phyloP scores from a whole-genome alignment of 1,140 invertebrate genomes.

The Goniozus legneri region DNA sequence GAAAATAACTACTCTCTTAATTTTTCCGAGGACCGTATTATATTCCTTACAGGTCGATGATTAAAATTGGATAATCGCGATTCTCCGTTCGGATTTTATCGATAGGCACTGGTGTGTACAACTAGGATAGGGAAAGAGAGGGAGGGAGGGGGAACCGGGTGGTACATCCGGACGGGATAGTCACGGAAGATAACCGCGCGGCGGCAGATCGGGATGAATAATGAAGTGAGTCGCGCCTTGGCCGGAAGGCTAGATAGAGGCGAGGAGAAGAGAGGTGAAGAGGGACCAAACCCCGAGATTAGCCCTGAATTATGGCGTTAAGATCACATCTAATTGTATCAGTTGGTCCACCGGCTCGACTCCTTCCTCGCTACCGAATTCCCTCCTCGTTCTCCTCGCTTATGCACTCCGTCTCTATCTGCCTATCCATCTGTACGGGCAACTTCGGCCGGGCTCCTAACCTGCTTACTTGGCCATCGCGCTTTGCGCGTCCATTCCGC shows the following conservation, averaged over 20 bases:
- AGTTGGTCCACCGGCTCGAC: slow-evolving; percentile 38
- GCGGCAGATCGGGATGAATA: slow-evolving; percentile 49
- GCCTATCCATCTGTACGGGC: slow-evolving; percentile 44
- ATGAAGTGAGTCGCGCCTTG: slow-evolving; percentile 51
- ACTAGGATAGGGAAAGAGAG: too few species aligned
- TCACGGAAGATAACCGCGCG: slow-evolving; percentile 38
- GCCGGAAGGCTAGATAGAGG: slow-evolving; percentile 40
- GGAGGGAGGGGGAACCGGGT: slow-evolving; percentile 35
- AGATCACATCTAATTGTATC: slow-evolving; percentile 57
- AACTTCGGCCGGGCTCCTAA: slow-evolving; percentile 31
- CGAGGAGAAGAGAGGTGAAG: too few species aligned
- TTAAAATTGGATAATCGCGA: too few species aligned
- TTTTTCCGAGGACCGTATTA: too few species aligned
- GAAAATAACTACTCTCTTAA: too few species aligned
- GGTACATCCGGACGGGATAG: slow-evolving; percentile 39
- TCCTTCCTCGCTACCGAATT: too few species aligned
- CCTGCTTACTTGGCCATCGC: slow-evolving; percentile 41
- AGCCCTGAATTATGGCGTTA: slow-evolving; percentile 52
- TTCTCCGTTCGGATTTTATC: not conserved
- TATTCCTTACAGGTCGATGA: too few species aligned
- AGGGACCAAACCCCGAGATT: slow-evolving; percentile 44
- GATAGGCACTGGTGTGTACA: not conserved
- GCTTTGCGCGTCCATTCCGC: slow-evolving; percentile 41
- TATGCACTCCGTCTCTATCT: too few species aligned
- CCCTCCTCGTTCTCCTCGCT: too few species aligned